Evolutionary conservation across 2,113 vertebrate genomes (phyloP), one percentile per base, ranked within the genome.

Genomic region (Furnarius figulus): DNA sequence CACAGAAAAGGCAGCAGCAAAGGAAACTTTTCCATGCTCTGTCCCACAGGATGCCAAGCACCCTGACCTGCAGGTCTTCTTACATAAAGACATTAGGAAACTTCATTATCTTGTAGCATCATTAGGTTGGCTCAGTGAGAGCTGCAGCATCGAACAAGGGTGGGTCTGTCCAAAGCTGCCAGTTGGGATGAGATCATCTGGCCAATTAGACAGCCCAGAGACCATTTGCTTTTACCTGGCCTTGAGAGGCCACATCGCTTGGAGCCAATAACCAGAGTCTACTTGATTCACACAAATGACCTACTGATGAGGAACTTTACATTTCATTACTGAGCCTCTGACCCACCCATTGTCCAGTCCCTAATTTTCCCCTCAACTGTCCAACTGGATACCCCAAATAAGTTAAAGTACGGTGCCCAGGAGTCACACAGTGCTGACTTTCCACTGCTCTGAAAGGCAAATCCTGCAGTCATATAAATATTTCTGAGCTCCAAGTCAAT

Each of bases 151-250:
- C 65, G 71, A 55, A 79, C 58, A 75, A 72, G 77, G 89, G 84
- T 87, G 84, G 42, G 59, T 55, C 87, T 91, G 62, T 89, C 89
- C 87, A 93, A 93, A 24, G 59, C 80, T 85, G 81, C 87, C 87
- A 83, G 67, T 5, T 83, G 67, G n/a, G 89, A 89, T 96, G 91
- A 95, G 70, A 87, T 93, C 89, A 93, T 87, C 68, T 71, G 91
- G 80, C 73, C 44, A 44, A 14, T 35, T 66, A 92, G 40, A 40
- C 52, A 92, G 73, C 56, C 49, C 66, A 63, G 86, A 85, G 49
- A 94, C 78, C 72, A 71, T 95, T 91, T 83, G 75, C 72, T 91
- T 96, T 56, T 10, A 93, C 90, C 87, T 74, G 70, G 71, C 77
- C 59, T 90, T 71, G 82, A 96, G 93, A 96, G 72, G 68, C 63